These are phyloP conservation scores for Dolichotis patagonum DNA, from an alignment of 2,113 vertebrate species.

Conservation along the genomic window DNA sequence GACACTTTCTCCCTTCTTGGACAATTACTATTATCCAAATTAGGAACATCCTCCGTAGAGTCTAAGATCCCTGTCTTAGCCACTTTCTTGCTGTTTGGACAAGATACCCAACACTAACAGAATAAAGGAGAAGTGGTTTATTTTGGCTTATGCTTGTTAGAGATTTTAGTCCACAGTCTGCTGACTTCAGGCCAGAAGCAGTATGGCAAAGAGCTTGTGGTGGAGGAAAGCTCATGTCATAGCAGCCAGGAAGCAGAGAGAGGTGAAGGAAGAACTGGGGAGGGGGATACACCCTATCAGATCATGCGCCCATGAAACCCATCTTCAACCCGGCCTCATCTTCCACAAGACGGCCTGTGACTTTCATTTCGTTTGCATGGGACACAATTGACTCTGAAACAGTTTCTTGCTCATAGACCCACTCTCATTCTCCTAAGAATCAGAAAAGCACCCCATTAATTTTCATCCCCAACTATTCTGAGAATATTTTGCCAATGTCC, in stretches of 20 bases:
- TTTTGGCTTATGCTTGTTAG: not conserved
- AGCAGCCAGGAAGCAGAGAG: not conserved
- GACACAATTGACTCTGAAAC: not conserved
- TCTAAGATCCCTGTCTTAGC: not conserved
- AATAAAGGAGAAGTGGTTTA: not conserved
- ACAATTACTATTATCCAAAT: not conserved
- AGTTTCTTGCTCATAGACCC: not conserved
- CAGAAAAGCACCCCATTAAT: not conserved
- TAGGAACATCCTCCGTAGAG: not conserved
- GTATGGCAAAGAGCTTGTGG: not conserved
- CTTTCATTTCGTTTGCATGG: not conserved
- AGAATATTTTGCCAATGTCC: not conserved
- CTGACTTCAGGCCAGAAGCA: not conserved
- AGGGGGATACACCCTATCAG: not conserved
- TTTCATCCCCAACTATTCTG: not conserved
- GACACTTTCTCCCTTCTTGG: not conserved
- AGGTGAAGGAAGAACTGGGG: not conserved
- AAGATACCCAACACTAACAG: not conserved
- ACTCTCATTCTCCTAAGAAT: not conserved
- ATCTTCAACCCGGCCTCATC: not conserved
- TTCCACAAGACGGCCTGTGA: not conserved
- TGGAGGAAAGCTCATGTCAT: not conserved
- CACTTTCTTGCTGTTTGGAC: not conserved
- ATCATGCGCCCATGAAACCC: not conserved
- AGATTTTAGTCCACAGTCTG: not conserved